Evolutionary conservation across 2,888 invertebrate species (phyloP), one percentile per base, ranked within the genome.

Genomic region (Ectropis crepuscularia): DNA sequence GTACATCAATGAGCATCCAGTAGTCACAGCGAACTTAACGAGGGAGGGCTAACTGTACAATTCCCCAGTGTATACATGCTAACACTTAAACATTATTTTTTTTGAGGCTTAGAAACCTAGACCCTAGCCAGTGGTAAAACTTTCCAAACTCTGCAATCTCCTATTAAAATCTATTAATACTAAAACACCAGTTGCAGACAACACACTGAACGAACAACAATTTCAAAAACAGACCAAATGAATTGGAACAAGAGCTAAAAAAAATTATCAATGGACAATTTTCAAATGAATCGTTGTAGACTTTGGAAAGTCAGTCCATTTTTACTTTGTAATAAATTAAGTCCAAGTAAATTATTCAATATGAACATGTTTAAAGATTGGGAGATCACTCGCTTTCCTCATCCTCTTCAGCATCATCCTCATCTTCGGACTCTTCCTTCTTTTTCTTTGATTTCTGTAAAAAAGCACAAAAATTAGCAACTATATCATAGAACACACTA

Each of bases 311-410:
- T 86, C 87, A 86, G 86, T 90, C 87, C 89, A 86, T 80, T 87
- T 89, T 90, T 90, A 88, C 86, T 89, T 90, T 89, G 90, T 89
- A 92, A 92, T 92, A 92, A 92, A 92, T 92, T 92, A 92, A 92
- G 89, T 91, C 89, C 88, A 89, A 90, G 90, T 90, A 90, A 92
- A 91, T 90, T 90, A 92, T 90, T 91, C 88, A 90, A 87, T 91
- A 91, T 89, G 92, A 93, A 90, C 92, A 91, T 90, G 64, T 86
- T 80, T 87, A 76, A 73, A 77, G 78, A 74, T 82, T 78, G 83
- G 84, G 92, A 91, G 92, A 92, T 94, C 94, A 94, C 90, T 95
- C 94, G 93, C 95, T 94, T 82, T 94, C 94, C 76, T 95, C 95
- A 67, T 94, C 95, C 70, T 94, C 94, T 60, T 95, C 95, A 0